A percentile compares a stretch with the other conserved stretches of the same genome.
Evolutionary conservation across 2,797 vertebrate species (phyloP).

Genomic region (Urocyon cinereoargenteus): DNA sequence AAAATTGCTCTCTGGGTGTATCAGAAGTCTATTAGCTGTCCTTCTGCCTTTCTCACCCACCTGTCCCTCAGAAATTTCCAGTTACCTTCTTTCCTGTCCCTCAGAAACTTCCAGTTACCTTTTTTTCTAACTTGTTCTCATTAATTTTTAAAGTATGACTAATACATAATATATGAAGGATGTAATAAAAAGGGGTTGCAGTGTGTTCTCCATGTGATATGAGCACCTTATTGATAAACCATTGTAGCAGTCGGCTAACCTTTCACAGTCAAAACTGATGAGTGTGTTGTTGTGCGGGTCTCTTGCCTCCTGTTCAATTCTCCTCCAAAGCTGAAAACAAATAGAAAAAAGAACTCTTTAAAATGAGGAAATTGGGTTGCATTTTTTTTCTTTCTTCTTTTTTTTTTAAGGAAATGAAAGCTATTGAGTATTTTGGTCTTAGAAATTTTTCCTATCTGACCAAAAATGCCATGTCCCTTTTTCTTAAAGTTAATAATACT

Average conservation of each 20-base stretch:
- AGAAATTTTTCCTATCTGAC: constrained; percentile 43
- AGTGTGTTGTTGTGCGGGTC: not conserved
- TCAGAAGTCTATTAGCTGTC: not conserved
- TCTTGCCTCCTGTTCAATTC: not conserved
- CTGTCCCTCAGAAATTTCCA: not conserved
- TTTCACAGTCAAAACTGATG: not conserved
- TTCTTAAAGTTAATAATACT: not conserved
- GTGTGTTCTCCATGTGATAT: not conserved
- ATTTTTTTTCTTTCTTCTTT: not conserved
- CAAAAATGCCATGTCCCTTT: not conserved
- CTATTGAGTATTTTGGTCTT: constrained; percentile 42
- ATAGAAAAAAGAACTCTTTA: not conserved
- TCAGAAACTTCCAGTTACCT: not conserved
- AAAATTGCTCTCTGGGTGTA: not conserved
- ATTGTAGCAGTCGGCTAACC: not conserved
- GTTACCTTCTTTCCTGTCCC: not conserved
- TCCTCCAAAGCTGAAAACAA: not conserved
- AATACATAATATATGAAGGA: constrained; percentile 51
- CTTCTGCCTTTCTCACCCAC: not conserved
- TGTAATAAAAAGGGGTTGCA: not conserved
- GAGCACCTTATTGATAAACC: not conserved
- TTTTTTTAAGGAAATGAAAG: not conserved
- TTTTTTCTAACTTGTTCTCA: constrained; percentile 3
- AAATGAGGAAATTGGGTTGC: not conserved
- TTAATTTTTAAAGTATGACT: not conserved